A percentile compares a stretch with the other conserved stretches of the same genome.
Evolutionary conservation across 2,113 vertebrate genomes (phyloP).

Genomic region (Nanger granti): DNA sequence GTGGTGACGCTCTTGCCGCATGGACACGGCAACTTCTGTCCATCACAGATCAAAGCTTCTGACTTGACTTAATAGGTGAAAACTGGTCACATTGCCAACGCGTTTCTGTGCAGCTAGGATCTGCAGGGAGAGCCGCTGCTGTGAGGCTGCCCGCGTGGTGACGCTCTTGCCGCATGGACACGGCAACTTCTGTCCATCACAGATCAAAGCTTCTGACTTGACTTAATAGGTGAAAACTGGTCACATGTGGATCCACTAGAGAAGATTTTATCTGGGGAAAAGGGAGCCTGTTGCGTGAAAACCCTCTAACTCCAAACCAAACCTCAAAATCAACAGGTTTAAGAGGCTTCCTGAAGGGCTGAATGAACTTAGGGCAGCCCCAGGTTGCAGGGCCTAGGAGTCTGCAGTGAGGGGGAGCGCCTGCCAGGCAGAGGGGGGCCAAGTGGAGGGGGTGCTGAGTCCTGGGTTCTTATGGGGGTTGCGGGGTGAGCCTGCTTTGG

Average conservation of each 20-base stretch:
- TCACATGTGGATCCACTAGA: rapidly evolving
- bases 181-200: rapidly evolving
- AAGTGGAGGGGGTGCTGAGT: not conserved
- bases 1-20: rapidly evolving
- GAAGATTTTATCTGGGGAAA: not conserved
- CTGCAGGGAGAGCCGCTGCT: not conserved
- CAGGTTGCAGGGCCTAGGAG: not conserved
- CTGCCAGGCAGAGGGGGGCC: not conserved
- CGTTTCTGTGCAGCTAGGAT: rapidly evolving
- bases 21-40: rapidly evolving
- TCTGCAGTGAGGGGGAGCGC: not conserved
- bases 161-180: rapidly evolving
- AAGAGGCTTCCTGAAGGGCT: not conserved
- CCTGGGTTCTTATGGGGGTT: not conserved
- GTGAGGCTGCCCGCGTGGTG: not conserved
- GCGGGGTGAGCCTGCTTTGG: not conserved
- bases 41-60: rapidly evolving
- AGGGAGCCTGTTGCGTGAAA: not conserved
- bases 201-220: rapidly evolving
- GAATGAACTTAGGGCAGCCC: not conserved
- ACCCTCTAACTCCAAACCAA: not conserved
- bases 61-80: rapidly evolving
- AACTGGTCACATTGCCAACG: rapidly evolving
- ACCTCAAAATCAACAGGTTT: not conserved
- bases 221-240: not conserved